Evolutionary conservation across 1,140 invertebrate genomes (phyloP), one percentile per base, ranked within the genome.

Genomic region (Dysdera silvatica): DNA sequence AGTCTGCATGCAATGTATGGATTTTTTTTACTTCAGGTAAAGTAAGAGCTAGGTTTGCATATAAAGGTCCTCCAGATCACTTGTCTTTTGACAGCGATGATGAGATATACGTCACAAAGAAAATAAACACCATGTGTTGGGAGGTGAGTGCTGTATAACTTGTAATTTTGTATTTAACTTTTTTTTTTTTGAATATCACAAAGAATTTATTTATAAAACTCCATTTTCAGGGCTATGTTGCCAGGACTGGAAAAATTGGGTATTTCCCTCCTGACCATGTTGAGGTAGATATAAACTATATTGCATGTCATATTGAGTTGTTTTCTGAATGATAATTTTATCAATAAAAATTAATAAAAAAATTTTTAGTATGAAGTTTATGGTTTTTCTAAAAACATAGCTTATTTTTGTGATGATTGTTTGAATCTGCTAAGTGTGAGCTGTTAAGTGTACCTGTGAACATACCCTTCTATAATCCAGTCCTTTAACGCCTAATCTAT

Each of bases 261-360:
- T 52, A 66, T 2, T 73, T 73, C 47, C 66, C 72, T 33, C 52
- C 63, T n/a, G 58, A 72, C 12, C 52, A 62, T 55, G 70, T 72
- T 23, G 64, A 62, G 29, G 47, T 57, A 49, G 48, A 18, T 6
- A 35, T 29, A 35, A 29, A 20, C 26, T 29, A 29, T 20, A 16
- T 23, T 33, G n/a, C 52, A 28, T 18, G 29, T 37, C 0, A 31
- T 14, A 41, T 37, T 37, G 8, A 37, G 35, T 37, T 37, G 35
- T 10, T 10, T 37, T 37, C 8, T 10, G n/a, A 10, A n/a, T 37
- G 8, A 8, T 10, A 37, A 37, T 10, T n/a, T n/a, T 37, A 10
- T 37, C 8, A 37, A 37, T 49, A n/a, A 10, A 45, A 45, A 10
- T 43, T 43, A 43, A 43, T 18, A 18, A n/a, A 18, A 18, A 7